Conservation (phyloP, 1,140 invertebrate genomes). For the Panulirus ornatus region DNA sequence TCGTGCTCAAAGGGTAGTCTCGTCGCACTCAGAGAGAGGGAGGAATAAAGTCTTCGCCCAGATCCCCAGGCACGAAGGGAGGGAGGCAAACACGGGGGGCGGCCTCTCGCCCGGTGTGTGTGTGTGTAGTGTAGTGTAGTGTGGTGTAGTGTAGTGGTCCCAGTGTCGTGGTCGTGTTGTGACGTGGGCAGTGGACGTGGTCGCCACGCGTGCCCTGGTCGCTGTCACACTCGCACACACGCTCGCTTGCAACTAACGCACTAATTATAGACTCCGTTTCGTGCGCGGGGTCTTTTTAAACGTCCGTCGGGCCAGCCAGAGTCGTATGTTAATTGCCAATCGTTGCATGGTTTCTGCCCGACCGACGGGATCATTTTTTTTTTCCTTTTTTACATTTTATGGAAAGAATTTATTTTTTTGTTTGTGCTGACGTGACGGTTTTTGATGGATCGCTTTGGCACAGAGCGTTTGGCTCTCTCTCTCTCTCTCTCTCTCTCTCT, state of each 20-base stretch:
- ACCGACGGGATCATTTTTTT: no score
- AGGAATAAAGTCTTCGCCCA: no score
- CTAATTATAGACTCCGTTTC: slow-evolving; percentile 47
- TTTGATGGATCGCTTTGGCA: neutral
- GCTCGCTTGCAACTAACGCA: neutral
- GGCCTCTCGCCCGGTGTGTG: no score
- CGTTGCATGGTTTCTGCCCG: neutral
- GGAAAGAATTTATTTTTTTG: neutral
- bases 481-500: slow-evolving; percentile 45
- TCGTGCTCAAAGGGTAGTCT: no score
- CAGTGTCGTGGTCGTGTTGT: no score
- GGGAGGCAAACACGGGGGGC: no score
- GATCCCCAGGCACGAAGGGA: no score
- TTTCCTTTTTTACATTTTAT: neutral
- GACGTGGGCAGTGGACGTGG: neutral
- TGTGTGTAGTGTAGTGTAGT: no score
- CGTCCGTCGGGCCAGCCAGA: neutral
- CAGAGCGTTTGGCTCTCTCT: neutral
- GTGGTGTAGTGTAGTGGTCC: no score
- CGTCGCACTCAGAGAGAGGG: no score
- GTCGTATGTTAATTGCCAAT: slow-evolving; percentile 29
- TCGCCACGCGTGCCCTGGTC: neutral
- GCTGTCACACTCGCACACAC: slow-evolving; percentile 10
- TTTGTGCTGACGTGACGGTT: neutral
- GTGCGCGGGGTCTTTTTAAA: slow-evolving; percentile 32